Percentiles rank a stretch among this genome's conserved stretches.
phyloP scores from a whole-genome alignment of 2,888 invertebrate genomes.

The Chelonus formosanus region DNA sequence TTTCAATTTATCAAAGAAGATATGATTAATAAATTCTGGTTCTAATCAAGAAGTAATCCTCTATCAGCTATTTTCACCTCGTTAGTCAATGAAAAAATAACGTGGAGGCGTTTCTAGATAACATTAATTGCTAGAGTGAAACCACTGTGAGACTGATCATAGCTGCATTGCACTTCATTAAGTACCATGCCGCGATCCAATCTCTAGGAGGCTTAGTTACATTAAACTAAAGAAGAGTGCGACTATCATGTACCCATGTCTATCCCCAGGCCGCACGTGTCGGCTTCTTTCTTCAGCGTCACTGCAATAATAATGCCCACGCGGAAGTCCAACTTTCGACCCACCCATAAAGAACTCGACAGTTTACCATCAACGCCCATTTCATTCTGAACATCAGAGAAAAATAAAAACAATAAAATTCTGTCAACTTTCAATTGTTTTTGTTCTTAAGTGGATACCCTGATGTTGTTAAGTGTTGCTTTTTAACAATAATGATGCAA shows the following conservation, averaged over 20 bases:
- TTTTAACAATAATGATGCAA: too few relatives aligned
- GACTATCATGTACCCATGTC: neutral
- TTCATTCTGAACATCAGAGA: constrained; percentile 29
- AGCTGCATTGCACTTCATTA: constrained; percentile 53
- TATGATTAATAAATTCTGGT: neutral
- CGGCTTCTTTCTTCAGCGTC: constrained; percentile 30
- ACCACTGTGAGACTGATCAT: constrained; percentile 40
- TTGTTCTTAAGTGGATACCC: neutral
- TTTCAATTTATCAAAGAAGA: too few relatives aligned
- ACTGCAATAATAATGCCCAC: constrained; percentile 47
- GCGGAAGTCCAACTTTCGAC: constrained; percentile 50
- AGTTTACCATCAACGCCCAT: constrained; percentile 38
- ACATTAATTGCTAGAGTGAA: constrained; percentile 53
- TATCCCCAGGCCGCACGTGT: constrained; percentile 13
- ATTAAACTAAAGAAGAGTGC: neutral
- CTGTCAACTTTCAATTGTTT: constrained; percentile 26
- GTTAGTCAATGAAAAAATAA: neutral
- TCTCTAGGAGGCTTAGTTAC: constrained; percentile 4
- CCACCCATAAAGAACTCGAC: constrained; percentile 34
- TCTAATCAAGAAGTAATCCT: constrained; percentile 4
- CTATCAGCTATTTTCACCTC: constrained; percentile 40
- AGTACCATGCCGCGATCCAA: constrained; percentile 26
- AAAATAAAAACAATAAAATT: constrained; percentile 6
- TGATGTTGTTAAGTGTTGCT: too few relatives aligned
- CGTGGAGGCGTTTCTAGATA: constrained; percentile 45